phyloP scores from a whole-genome alignment of 2,888 invertebrate genomes.

The Eurytoma californica region DNA sequence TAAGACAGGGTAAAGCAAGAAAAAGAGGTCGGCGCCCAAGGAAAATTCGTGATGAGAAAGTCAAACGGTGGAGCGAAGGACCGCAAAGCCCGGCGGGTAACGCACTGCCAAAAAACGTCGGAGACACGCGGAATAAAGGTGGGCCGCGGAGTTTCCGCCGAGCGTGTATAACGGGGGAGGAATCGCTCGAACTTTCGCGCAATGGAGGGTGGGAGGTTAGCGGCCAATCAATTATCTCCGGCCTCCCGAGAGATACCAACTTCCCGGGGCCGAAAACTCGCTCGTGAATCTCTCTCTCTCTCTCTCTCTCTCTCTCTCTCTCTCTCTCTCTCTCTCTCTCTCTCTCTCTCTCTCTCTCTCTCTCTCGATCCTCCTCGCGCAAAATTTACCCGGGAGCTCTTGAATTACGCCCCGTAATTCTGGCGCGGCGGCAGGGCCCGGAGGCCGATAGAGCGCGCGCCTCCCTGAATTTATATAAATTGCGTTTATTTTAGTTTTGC shows the following conservation, averaged over 20 bases:
- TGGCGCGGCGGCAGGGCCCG: background rate
- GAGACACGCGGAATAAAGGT: background rate
- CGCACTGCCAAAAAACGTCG: constrained; percentile 24
- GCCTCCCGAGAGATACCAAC: constrained; percentile 1
- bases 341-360: too few relatives aligned
- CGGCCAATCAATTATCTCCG: constrained; percentile 44
- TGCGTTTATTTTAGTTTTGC: constrained; percentile 3
- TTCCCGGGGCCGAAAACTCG: background rate
- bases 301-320: too few relatives aligned
- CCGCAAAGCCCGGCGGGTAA: background rate
- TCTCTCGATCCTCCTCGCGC: background rate
- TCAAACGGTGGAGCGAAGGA: background rate
- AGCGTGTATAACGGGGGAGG: background rate
- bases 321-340: too few relatives aligned
- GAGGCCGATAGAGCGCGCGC: background rate
- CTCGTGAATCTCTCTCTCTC: constrained; percentile 15
- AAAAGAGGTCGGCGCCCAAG: background rate
- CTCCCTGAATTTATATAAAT: constrained; percentile 34
- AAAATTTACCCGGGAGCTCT: constrained; percentile 29
- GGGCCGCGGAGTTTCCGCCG: background rate
- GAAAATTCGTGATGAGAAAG: constrained; percentile 38
- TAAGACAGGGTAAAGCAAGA: background rate
- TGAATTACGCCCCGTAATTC: constrained; percentile 29
- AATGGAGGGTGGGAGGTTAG: background rate
- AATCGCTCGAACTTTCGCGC: constrained; percentile 7